Evolutionary conservation across 2,888 invertebrate species (phyloP).

Genomic region (Mylabris sibirica): DNA sequence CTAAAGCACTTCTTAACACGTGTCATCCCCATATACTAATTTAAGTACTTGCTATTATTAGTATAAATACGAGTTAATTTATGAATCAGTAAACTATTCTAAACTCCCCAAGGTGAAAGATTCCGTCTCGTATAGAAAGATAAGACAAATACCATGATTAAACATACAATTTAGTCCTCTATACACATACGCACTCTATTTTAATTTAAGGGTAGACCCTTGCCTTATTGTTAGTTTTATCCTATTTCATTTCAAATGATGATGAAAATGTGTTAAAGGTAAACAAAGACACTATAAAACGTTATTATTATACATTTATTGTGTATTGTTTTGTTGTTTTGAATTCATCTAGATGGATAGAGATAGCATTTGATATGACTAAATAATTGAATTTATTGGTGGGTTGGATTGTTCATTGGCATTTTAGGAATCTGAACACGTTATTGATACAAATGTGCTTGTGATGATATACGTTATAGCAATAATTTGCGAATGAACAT

Average conservation of each 20-base stretch:
- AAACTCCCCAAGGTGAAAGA: neutral
- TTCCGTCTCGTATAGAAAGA: neutral
- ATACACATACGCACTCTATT: neutral
- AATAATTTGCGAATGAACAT: conserved; percentile 42
- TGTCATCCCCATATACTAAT: neutral
- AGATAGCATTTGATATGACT: conserved; percentile 13
- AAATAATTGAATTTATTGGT: conserved; percentile 34
- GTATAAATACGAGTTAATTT: neutral
- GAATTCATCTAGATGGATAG: neutral
- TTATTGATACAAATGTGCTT: conserved; percentile 47
- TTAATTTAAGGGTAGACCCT: neutral
- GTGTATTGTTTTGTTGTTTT: neutral
- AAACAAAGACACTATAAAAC: neutral
- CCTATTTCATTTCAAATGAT: neutral
- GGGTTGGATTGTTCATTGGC: conserved; percentile 30
- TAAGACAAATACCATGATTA: neutral
- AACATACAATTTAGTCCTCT: neutral
- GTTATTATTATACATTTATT: neutral
- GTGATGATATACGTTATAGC: conserved; percentile 40
- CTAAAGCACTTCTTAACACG: neutral
- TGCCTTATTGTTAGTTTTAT: neutral
- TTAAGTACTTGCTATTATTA: neutral
- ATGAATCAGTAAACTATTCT: neutral
- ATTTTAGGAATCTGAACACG: conserved; percentile 39
- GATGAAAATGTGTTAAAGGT: conserved; percentile 3